Conservation (phyloP, 1,140 invertebrate species). For the Drosophila sulfurigaster region DNA sequence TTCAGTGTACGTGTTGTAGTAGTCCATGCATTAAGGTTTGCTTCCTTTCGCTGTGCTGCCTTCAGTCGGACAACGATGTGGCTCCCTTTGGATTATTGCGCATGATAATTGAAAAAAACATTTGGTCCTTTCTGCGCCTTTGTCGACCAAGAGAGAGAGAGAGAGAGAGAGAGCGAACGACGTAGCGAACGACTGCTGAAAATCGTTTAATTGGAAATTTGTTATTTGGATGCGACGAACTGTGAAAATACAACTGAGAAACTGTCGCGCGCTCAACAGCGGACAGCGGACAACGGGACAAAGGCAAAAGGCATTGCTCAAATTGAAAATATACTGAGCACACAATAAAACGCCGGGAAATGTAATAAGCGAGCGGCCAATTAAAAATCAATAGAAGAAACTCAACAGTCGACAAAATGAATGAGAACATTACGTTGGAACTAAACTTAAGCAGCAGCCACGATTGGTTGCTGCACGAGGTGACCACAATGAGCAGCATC, state of each 20-base stretch:
- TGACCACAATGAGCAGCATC: slow-evolving; percentile 12
- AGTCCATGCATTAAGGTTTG: slow-evolving; percentile 21
- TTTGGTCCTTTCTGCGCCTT: slow-evolving; percentile 21
- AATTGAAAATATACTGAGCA: slow-evolving; percentile 46
- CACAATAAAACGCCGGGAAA: slow-evolving; percentile 50
- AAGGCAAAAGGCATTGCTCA: slow-evolving; percentile 15
- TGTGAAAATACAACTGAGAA: slow-evolving; percentile 45
- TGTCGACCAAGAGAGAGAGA: slow-evolving; percentile 2
- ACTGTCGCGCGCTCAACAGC: slow-evolving; percentile 1
- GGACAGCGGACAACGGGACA: not conserved
- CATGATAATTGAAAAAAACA: slow-evolving; percentile 70
- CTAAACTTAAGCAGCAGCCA: not conserved
- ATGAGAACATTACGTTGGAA: slow-evolving; percentile 29
- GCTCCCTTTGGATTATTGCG: slow-evolving; percentile 49
- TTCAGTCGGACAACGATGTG: slow-evolving; percentile 16
- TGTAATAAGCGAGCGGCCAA: slow-evolving; percentile 36
- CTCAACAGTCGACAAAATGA: slow-evolving; percentile 34
- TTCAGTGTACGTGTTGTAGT: slow-evolving; percentile 29
- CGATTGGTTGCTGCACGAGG: slow-evolving; percentile 1
- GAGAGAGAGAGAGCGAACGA: too few species aligned
- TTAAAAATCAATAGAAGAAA: slow-evolving; percentile 30
- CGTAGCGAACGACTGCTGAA: slow-evolving; percentile 23
- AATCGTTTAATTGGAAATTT: slow-evolving; percentile 77
- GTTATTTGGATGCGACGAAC: slow-evolving; percentile 70
- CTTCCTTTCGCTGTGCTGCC: slow-evolving; percentile 9